Base-by-base conservation (phyloP, 1,140 invertebrate species). In the Nebria ingens region DNA sequence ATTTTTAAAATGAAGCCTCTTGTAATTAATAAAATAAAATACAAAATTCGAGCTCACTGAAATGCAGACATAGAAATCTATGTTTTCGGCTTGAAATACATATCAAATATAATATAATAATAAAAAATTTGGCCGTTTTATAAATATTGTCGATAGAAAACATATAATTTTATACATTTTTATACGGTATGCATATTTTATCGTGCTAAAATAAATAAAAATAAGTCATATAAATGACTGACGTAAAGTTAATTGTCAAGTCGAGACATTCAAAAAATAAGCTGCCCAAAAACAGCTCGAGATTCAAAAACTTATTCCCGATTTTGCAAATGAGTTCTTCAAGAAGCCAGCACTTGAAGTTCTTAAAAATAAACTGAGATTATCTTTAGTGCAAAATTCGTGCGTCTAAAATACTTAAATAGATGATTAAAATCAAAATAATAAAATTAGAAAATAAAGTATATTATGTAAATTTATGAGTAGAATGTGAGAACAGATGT, bases 401-500 rank as follows among this genome's bases (percentile, higher is more conserved):
- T 45, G 17, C 15, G 15, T 11, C 6, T 45, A 12, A 45, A 45
- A 45, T 45, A 17, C 17, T 11, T 4, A 45, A 45, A 45, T 12
- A 17, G 17, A 11, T 12, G 40, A 11, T 12, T 45, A 4, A 11
- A 11, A 4, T 11, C 17, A 45, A 12, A 11, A 45, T 12, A 45
- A 45, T 12, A 12, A 11, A 9, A 17, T 45, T n/a, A n/a, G n/a
- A n/a, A n/a, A n/a, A 4, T 45, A 45, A 45, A 9, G 15, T 11
- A 45, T 45, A 45, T 17, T 45, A 17, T 9, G 6, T 45, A 45
- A 9, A 58, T 51, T 80, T 84, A 98, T 38, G 93, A 97, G 73
- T 97, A 98, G 78, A 95, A 98, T 38, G 95, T 98, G 54, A 98
- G 79, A 25, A 98, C 94, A 61, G 92, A 93, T 6, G 86, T 87